Conservation (phyloP, 2,888 invertebrate species). For the Aporophyla lueneburgensis region DNA sequence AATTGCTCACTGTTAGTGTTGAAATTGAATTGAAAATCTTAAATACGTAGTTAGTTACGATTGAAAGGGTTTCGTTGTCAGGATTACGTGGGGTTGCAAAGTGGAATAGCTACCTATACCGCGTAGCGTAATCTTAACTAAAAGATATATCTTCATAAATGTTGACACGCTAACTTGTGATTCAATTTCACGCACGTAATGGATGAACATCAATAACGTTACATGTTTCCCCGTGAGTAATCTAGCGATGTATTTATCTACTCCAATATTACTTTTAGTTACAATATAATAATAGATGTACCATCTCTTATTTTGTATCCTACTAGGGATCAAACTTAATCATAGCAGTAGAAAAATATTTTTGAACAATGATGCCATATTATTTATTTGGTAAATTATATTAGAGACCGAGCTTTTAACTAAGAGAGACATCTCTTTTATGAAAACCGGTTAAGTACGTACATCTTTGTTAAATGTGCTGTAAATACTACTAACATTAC, state of each 20-base stretch:
- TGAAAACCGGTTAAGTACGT: neutral
- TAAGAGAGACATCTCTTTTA: neutral
- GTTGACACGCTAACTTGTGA: slow-evolving; percentile 64
- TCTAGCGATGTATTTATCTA: slow-evolving; percentile 56
- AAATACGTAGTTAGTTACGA: neutral
- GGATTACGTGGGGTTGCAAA: slow-evolving; percentile 10
- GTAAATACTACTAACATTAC: too few relatives aligned
- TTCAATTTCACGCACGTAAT: slow-evolving; percentile 74
- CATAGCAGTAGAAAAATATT: neutral
- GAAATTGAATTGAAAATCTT: slow-evolving; percentile 18
- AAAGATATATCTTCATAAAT: slow-evolving; percentile 54
- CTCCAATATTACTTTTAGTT: slow-evolving; percentile 39
- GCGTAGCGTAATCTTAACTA: slow-evolving; percentile 23
- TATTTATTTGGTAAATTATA: neutral
- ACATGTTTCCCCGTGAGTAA: slow-evolving; percentile 66
- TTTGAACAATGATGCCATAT: too few relatives aligned
- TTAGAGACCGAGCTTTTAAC: neutral
- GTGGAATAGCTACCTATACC: slow-evolving; percentile 2
- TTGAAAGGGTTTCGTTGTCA: slow-evolving; percentile 14
- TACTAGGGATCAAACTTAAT: slow-evolving; percentile 1
- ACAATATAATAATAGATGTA: neutral
- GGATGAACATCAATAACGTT: slow-evolving; percentile 72
- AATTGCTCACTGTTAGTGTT: slow-evolving; percentile 12
- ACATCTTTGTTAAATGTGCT: too few relatives aligned
- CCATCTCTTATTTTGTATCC: neutral